Evolutionary conservation across 2,113 vertebrate genomes (phyloP), one percentile per base, ranked within the genome.

Genomic region (Pedionomus torquatus): DNA sequence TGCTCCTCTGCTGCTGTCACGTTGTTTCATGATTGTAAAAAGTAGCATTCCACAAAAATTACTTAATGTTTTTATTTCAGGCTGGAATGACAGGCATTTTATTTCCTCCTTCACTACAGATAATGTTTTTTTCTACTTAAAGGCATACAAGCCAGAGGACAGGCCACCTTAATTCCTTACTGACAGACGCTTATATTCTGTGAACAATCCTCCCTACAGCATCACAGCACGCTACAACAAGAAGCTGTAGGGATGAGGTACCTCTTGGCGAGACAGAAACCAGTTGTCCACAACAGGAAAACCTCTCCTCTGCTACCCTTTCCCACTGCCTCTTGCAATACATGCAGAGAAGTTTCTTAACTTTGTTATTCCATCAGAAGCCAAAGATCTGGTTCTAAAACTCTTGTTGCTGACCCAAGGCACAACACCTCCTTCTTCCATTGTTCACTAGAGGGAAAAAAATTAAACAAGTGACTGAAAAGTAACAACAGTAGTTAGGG

Each of bases 371-470:
- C 33, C 30, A n/a, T 8, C 37, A 74, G 66, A 89, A 84, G 35
- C 16, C 21, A 68, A 54, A 89, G 26, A 54, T 33, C 26, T 30
- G 9, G 10, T 48, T 75, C 49, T n/a, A 49, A 44, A 70, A 17
- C 63, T 55, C 24, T 19, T 12, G 15, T 7, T 37, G 60, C 55
- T 41, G 9, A 57, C 43, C 28, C 23, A 43, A 25, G 28, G 49
- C 0, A 0, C 3, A 15, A 31, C 7, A 51, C 7, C 17, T 21
- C 39, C 52, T 12, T 17, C 16, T 76, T 69, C 49, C 30, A 14
- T 7, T n/a, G 1, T 7, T 4, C 64, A 30, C 17, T 16, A 26
- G 13, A 65, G 7, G n/a, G 8, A 6, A 41, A 30, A n/a, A 68
- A 44, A 37, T 16, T 0, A 5, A 77, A 70, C 18, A 71, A 49